phyloP scores from a whole-genome alignment of 1,140 invertebrate species.

The Lepeophtheirus salmonis region DNA sequence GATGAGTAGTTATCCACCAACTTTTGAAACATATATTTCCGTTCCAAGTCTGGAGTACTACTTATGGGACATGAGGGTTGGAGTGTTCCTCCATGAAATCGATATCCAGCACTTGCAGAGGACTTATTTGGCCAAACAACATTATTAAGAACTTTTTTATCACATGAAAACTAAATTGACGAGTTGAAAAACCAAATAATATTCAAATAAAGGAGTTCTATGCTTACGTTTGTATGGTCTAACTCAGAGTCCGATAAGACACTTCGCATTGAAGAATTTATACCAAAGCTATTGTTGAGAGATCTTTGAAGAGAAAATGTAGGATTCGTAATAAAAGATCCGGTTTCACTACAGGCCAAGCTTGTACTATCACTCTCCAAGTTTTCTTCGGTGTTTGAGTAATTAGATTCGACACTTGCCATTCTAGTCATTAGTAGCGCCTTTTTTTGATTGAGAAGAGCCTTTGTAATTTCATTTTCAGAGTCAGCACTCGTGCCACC shows the following conservation, averaged over 20 bases:
- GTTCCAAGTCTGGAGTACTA: neutral
- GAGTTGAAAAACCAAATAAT: slow-evolving; percentile 1
- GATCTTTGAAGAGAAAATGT: neutral
- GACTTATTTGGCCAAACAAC: slow-evolving; percentile 80
- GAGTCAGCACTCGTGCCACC: neutral
- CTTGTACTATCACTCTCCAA: slow-evolving; percentile 9
- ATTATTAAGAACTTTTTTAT: slow-evolving; percentile 46
- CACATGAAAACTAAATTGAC: slow-evolving; percentile 37
- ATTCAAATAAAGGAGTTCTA: neutral
- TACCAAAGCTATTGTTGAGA: neutral
- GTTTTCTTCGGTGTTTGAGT: neutral
- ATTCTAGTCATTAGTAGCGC: neutral
- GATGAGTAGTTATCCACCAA: neutral
- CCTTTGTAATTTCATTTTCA: neutral
- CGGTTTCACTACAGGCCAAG: slow-evolving; percentile 10
- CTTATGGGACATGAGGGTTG: neutral
- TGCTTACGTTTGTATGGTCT: slow-evolving; percentile 23
- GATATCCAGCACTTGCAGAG: slow-evolving; percentile 61
- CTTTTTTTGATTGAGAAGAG: neutral
- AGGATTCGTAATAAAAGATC: slow-evolving; percentile 10
- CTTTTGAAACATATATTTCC: neutral
- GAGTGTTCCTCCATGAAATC: slow-evolving; percentile 43
- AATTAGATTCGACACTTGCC: neutral
- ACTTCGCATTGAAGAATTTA: neutral
- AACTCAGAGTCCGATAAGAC: slow-evolving; percentile 22